Evolutionary conservation across 2,797 vertebrate species (phyloP).

Genomic region (Chromis chromis): DNA sequence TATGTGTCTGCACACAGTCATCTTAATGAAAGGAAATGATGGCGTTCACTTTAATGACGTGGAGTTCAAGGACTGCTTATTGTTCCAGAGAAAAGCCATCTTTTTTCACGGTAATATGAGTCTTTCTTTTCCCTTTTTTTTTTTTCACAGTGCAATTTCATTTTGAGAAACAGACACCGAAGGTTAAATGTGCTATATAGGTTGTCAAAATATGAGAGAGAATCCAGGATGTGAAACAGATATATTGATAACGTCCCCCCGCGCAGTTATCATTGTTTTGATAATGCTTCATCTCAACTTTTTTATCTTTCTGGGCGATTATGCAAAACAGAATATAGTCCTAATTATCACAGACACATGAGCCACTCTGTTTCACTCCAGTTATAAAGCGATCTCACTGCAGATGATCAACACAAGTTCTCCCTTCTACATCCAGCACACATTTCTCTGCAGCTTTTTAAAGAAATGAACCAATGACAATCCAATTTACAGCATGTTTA

Average conservation of each 20-base stretch:
- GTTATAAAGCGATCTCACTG: conserved; percentile 66
- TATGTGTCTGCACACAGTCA: conserved; percentile 86
- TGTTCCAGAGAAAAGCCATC: conserved; percentile 85
- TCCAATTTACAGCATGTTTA: conserved; percentile 80
- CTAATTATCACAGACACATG: conserved; percentile 76
- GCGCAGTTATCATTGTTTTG: conserved; percentile 73
- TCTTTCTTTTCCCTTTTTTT: conserved; percentile 67
- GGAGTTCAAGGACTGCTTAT: conserved; percentile 86
- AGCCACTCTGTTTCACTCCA: conserved; percentile 68
- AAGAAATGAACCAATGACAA: conserved; percentile 72
- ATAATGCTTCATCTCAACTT: conserved; percentile 76
- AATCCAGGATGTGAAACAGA: conserved; percentile 72
- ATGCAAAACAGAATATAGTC: conserved; percentile 75
- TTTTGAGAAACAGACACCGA: conserved; percentile 82
- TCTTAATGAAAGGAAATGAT: conserved; percentile 87
- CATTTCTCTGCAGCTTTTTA: conserved; percentile 65
- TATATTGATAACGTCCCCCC: conserved; percentile 75
- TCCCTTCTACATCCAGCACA: conserved; percentile 50
- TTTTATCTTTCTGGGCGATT: conserved; percentile 78
- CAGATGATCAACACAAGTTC: conserved; percentile 63
- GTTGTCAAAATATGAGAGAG: conserved; percentile 81
- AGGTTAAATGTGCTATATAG: conserved; percentile 81
- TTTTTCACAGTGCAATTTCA: conserved; percentile 76
- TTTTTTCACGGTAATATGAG: conserved; percentile 85
- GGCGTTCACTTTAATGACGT: conserved; percentile 85